Base-by-base conservation (phyloP, 53 echinoderm and acorn worm genomes). In the Hippasteria phrygiana region DNA sequence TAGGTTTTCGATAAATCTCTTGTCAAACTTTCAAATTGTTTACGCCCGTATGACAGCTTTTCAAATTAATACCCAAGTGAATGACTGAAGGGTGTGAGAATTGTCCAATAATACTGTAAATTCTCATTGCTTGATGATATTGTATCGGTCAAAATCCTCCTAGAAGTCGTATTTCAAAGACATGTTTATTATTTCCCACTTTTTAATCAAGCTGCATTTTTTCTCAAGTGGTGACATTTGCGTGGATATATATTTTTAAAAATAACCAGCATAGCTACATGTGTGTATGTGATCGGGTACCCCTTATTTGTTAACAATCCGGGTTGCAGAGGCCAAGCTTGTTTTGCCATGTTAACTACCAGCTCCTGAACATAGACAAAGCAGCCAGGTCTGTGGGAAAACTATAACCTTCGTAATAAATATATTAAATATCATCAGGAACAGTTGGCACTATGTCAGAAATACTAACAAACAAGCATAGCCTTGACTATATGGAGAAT, bases 11-110 rank as follows among this genome's bases (percentile, higher is more conserved):
- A 37, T 67, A 67, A 67, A 67, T 67, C 31, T 67, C 34, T 79
- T 29, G 40, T 11, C 39, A 39, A 79, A 62, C 79, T 56, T 62
- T 79, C 56, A 55, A 79, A 56, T 18, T 79, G 79, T 79, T 79
- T 79, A 79, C 79, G 13, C 7, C 27, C 33, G 59, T 56, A 37
- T 79, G 79, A 79, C 79, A 79, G 59, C 26, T 12, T 62, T 62
- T 79, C 79, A 79, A 22, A 62, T 79, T 79, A 36, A 79, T 39
- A 62, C 59, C 59, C 35, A 11, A 36, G 36, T 48, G 55, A 53
- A 12, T 4, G 79, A 59, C 34, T 18, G 54, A 76, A 50, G 50
- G 22, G 2, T 3, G 26, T 20, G 59, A 26, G 51, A 51, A 51
- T 51, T 51, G 51, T 51, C 16, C 59, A 17, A 59, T 24, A 59